Base-by-base conservation (phyloP, 2,888 invertebrate species). In the Hetaerina titia region DNA sequence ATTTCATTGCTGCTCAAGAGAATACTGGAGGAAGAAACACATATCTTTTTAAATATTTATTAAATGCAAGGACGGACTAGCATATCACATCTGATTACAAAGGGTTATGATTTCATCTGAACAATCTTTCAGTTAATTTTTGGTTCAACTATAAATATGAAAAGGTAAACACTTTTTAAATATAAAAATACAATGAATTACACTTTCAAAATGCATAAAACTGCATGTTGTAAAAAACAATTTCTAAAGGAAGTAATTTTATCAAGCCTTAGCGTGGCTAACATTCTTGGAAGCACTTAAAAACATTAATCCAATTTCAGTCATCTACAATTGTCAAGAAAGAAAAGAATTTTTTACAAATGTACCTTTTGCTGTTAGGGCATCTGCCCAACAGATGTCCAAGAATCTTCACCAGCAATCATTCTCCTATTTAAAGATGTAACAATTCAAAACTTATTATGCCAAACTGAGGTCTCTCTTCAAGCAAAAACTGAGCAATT, bases 41-140 rank as follows among this genome's bases (percentile, higher is more conserved):
- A 90, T 19, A 22, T 45, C n/a, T 57, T 69, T 69, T 56, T 2
- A 56, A 69, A 56, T 74, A 45, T 56, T 57, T 69, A 57, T 56
- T 90, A 90, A 31, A 90, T 64, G n/a, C n/a, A 92, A 92, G 92
- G 92, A 92, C 92, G 92, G 92, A 92, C 92, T 92, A 92, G 92
- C 92, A 74, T 69, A 92, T 92, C 92, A 92, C 92, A 92, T 69
- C 31, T 19, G 69, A 74, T 69, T 31, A 22, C 56, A 31, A 89
- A 31, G 6, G 19, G 57, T 57, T 22, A 5, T 2, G 22, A 31
- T 56, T 69, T 69, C 22, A 69, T 13, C 57, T 13, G 22, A 69
- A 19, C 11, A 22, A 56, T 15, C 13, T 56, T 45, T 69, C n/a
- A 19, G 45, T 45, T 13, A 4, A 63, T 31, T 45, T 19, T 60